phyloP scores from a whole-genome alignment of 1,140 invertebrate genomes.

The Tetramorium alpestre region DNA sequence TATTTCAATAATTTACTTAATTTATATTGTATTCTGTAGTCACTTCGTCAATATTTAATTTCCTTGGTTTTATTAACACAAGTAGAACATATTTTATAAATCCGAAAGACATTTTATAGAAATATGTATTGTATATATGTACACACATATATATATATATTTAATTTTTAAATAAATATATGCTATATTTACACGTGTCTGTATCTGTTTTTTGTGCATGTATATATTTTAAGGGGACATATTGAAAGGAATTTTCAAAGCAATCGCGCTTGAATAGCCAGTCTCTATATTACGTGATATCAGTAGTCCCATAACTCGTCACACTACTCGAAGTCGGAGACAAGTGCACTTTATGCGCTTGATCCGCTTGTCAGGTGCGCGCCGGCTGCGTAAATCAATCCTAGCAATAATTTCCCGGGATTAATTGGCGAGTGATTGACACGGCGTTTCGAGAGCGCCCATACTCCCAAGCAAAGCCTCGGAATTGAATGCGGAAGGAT shows the following conservation, averaged over 20 bases:
- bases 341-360: conserved; percentile 70
- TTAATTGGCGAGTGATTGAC: conserved; percentile 75
- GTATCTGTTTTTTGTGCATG: not conserved
- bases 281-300: conserved; percentile 57
- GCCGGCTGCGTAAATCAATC: conserved; percentile 67
- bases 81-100: not conserved
- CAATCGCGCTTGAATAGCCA: conserved; percentile 7
- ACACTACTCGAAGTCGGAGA: conserved; percentile 64
- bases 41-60: no score
- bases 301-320: conserved; percentile 37
- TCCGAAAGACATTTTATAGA: not conserved
- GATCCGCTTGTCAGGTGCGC: conserved; percentile 69
- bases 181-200: not conserved
- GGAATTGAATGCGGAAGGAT: conserved; percentile 70
- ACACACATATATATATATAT: not conserved
- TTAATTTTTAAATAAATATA: not conserved
- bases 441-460: conserved; percentile 68
- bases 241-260: conserved; percentile 24
- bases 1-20: no score
- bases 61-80: no score
- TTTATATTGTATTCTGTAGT: no score
- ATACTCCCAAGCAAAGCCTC: conserved; percentile 51
- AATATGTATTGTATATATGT: no score
- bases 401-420: conserved; percentile 73
- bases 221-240: not conserved